phyloP scores from a whole-genome alignment of 2,113 vertebrate species.

The Callipepla californica region DNA sequence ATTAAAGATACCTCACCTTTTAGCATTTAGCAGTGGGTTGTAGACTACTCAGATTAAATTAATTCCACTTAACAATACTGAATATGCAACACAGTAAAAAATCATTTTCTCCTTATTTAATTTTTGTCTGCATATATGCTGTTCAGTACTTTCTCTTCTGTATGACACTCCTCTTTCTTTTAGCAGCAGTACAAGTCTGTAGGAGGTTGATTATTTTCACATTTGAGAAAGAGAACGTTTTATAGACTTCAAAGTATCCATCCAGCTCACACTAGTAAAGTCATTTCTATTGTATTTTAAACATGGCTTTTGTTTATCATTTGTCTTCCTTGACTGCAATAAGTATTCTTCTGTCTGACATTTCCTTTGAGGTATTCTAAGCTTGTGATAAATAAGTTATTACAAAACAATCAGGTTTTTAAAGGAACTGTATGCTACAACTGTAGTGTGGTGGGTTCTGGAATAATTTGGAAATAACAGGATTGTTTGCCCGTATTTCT shows the following conservation, averaged over 20 bases:
- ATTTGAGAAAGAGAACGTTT: background rate
- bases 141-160: background rate
- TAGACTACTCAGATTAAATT: background rate
- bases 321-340: background rate
- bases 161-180: background rate
- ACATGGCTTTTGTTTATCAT: background rate
- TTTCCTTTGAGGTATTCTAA: background rate
- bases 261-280: background rate
- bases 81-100: conserved; percentile 12
- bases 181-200: background rate
- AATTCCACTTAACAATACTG: background rate
- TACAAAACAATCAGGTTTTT: background rate
- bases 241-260: background rate
- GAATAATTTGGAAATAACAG: background rate
- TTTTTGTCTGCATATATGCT: background rate
- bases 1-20: background rate
- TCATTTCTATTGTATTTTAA: background rate
- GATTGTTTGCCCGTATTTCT: background rate
- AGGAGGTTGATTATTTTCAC: background rate
- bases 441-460: background rate
- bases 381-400: background rate
- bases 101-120: background rate
- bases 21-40: background rate
- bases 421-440: rapidly evolving
- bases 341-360: background rate